phyloP scores from a whole-genome alignment of 1,140 invertebrate genomes.

The Littorina saxatilis region DNA sequence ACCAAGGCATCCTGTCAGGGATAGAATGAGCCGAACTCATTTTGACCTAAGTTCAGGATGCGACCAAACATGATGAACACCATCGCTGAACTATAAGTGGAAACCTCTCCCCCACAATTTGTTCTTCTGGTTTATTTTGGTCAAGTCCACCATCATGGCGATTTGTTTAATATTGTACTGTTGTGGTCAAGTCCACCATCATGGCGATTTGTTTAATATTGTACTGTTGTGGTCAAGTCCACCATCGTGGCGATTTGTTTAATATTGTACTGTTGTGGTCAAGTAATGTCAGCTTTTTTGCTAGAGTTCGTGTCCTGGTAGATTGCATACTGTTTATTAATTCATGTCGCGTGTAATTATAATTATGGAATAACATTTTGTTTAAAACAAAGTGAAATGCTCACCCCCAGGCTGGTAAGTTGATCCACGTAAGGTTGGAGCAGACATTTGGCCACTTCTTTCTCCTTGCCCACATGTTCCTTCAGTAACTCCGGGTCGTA shows the following conservation, averaged over 20 bases:
- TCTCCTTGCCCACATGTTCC: not conserved
- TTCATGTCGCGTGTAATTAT: not conserved
- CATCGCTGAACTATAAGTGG: no score
- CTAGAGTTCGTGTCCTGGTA: not conserved
- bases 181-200: not conserved
- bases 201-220: not conserved
- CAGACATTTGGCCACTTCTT: not conserved
- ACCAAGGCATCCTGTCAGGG: no score
- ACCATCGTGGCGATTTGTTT: not conserved
- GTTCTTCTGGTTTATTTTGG: no score
- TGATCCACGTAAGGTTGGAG: not conserved
- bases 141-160: not conserved
- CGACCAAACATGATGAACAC: no score
- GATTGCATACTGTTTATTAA: not conserved
- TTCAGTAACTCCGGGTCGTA: not conserved
- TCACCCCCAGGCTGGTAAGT: not conserved
- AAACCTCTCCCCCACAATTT: no score
- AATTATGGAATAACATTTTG: not conserved
- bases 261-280: not conserved
- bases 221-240: not conserved
- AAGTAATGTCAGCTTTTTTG: not conserved
- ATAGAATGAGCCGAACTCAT: no score
- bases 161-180: not conserved
- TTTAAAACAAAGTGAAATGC: not conserved
- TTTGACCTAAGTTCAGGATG: no score